Percentiles rank a stretch among this genome's conserved stretches.
phyloP scores from a whole-genome alignment of 1,140 invertebrate genomes.

The Dinoponera quadriceps region DNA sequence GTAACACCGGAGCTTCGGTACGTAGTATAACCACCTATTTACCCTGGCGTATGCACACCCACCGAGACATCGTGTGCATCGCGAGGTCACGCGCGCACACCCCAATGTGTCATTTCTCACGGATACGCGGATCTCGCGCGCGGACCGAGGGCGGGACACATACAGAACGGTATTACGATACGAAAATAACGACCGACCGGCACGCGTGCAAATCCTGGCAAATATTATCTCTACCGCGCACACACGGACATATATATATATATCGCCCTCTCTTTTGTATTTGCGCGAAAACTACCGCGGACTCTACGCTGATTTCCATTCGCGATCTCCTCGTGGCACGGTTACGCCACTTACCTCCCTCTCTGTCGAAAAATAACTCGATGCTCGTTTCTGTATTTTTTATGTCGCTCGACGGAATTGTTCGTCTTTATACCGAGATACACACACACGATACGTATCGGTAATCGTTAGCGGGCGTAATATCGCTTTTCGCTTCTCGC shows the following conservation, averaged over 20 bases:
- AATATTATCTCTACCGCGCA: slow-evolving; percentile 65
- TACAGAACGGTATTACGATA: slow-evolving; percentile 61
- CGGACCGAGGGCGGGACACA: neutral
- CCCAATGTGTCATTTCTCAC: slow-evolving; percentile 54
- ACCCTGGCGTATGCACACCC: neutral
- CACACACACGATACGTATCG: slow-evolving; percentile 1
- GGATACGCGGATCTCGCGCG: neutral
- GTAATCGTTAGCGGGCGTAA: slow-evolving; percentile 37
- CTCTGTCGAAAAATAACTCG: no score
- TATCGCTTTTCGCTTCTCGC: slow-evolving; percentile 13
- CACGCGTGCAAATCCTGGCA: slow-evolving; percentile 66
- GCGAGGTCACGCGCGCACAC: slow-evolving; percentile 18
- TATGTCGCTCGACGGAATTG: neutral
- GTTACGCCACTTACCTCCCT: neutral
- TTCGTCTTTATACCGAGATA: neutral
- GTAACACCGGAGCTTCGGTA: slow-evolving; percentile 40
- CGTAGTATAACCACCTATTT: slow-evolving; percentile 33
- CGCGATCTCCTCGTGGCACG: neutral
- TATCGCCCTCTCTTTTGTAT: neutral
- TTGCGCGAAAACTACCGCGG: slow-evolving; percentile 35
- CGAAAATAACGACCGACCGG: slow-evolving; percentile 62
- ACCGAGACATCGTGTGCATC: slow-evolving; percentile 3
- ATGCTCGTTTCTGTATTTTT: neutral
- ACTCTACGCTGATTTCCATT: neutral
- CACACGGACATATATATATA: neutral